Evolutionary conservation across 2,797 vertebrate genomes (phyloP).

Genomic region (Mycteria americana): DNA sequence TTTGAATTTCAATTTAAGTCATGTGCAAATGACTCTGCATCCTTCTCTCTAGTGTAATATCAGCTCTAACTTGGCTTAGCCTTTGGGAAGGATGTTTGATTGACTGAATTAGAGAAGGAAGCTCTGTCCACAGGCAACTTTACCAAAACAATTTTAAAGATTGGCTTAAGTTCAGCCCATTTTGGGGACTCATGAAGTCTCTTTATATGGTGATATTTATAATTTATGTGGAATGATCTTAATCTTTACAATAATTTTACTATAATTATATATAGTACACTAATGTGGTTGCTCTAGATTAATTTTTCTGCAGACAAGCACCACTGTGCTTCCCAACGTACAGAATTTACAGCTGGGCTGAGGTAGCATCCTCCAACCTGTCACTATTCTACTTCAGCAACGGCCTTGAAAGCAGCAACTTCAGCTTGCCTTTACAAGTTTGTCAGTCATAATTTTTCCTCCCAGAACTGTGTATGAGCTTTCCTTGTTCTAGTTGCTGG

Average conservation of each 20-base stretch:
- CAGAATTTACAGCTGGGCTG: not conserved
- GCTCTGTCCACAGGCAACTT: not conserved
- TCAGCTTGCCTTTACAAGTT: not conserved
- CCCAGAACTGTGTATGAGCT: not conserved
- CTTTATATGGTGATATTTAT: not conserved
- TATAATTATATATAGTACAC: not conserved
- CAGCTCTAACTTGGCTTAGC: conserved; percentile 4
- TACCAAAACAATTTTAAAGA: conserved; percentile 8
- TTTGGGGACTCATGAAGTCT: not conserved
- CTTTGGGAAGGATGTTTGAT: conserved; percentile 4
- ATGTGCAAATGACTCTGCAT: not conserved
- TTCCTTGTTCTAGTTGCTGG: not conserved
- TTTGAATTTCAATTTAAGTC: not conserved
- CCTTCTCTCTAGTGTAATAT: not conserved
- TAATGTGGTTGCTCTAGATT: not conserved
- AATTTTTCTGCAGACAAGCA: not conserved
- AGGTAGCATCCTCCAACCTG: not conserved
- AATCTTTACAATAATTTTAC: not conserved
- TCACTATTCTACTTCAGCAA: not conserved
- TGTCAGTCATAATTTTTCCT: not conserved
- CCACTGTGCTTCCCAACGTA: not conserved
- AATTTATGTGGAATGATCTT: not conserved
- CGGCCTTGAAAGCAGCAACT: not conserved
- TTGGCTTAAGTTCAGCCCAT: not conserved
- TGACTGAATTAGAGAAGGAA: conserved; percentile 1